These are phyloP conservation scores for Lepisosteus oculatus DNA, from an alignment of 2,113 vertebrate species.

Conservation along the genomic window DNA sequence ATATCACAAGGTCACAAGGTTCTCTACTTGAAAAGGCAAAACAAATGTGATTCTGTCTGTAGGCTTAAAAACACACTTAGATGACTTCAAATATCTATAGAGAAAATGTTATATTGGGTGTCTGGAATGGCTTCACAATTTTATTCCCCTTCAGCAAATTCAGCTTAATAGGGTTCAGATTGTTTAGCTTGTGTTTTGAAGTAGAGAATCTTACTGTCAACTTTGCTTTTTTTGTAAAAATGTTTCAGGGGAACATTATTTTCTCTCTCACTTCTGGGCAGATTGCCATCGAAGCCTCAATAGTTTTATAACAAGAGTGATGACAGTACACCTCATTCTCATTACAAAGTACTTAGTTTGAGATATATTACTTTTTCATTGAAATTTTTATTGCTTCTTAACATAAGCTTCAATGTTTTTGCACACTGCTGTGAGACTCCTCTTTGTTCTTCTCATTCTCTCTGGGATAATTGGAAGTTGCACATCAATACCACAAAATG, in stretches of 20 bases:
- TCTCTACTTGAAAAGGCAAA: no score
- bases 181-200: constrained; percentile 21
- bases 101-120: no score
- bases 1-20: no score
- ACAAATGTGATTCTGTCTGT: no score
- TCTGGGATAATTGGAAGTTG: constrained; percentile 54
- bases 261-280: constrained; percentile 4
- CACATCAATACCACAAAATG: constrained; percentile 51
- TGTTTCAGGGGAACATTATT: constrained; percentile 3
- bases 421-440: constrained; percentile 28
- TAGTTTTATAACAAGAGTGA: constrained; percentile 15
- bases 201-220: constrained; percentile 22
- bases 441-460: constrained; percentile 14
- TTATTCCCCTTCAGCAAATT: constrained; percentile 6
- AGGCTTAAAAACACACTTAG: no score
- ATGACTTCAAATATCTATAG: no score
- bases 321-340: constrained; percentile 38
- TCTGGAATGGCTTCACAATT: not conserved
- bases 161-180: constrained; percentile 21
- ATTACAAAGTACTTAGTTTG: constrained; percentile 60
- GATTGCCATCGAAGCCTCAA: constrained; percentile 1
- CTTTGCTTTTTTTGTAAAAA: not conserved
- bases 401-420: constrained; percentile 34
- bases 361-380: constrained; percentile 55
- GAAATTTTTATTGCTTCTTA: constrained; percentile 56